A percentile compares a stretch with the other conserved stretches of the same genome.
Conservation (phyloP, 2,113 vertebrate genomes). For the Andinoacara biseriatus region DNA sequence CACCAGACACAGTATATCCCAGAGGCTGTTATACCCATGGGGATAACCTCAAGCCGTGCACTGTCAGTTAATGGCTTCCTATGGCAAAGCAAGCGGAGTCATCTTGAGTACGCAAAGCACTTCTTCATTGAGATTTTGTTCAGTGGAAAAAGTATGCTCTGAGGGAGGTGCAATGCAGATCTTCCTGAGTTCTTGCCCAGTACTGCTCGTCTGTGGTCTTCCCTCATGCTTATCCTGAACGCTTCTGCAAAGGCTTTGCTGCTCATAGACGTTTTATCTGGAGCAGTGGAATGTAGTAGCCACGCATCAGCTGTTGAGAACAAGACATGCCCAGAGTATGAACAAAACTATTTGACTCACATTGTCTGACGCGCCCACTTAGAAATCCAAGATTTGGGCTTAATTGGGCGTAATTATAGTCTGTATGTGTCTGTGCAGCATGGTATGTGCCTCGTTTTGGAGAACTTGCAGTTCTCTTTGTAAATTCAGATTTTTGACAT, state of each 20-base stretch:
- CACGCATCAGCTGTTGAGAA: neutral
- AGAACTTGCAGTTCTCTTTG: conserved; percentile 1
- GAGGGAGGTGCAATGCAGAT: conserved; percentile 48
- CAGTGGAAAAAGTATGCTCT: conserved; percentile 24
- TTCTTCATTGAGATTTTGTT: conserved; percentile 48
- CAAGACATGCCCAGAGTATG: neutral
- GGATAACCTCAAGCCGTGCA: conserved; percentile 57
- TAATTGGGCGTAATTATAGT: conserved; percentile 28
- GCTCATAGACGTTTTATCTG: neutral
- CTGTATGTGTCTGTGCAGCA: conserved; percentile 17
- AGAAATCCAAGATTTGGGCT: conserved; percentile 9
- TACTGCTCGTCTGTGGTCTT: conserved; percentile 20
- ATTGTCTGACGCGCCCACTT: conserved; percentile 7
- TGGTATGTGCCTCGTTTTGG: conserved; percentile 22
- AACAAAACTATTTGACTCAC: neutral
- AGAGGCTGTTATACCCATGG: conserved; percentile 61
- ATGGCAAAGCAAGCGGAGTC: conserved; percentile 50
- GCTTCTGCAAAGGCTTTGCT: conserved; percentile 9
- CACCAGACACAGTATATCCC: conserved; percentile 54
- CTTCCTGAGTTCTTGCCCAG: neutral
- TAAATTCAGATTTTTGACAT: neutral
- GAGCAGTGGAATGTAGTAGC: neutral
- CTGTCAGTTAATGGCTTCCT: conserved; percentile 63
- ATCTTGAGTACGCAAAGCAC: conserved; percentile 38
- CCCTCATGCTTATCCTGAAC: conserved; percentile 18